Conservation (phyloP, 2,113 vertebrate species). For the Muscicapa adusta region DNA sequence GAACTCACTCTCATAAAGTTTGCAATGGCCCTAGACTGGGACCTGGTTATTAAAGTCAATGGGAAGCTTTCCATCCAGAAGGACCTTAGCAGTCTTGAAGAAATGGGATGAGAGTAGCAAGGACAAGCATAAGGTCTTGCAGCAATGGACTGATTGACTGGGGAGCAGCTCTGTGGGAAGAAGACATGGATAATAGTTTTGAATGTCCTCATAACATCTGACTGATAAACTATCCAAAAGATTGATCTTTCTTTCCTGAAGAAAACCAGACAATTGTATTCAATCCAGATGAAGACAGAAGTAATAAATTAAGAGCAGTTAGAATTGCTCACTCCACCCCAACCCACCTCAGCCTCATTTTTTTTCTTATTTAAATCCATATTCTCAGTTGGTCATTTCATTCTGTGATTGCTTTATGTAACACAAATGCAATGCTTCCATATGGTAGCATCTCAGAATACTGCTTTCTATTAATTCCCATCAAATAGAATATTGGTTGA, state of each 20-base stretch:
- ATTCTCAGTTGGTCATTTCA: background rate
- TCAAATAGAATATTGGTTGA: background rate
- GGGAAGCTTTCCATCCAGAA: background rate
- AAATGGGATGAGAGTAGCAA: background rate
- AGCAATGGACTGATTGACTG: background rate
- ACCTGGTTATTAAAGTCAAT: background rate
- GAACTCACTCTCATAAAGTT: background rate
- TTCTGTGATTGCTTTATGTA: background rate
- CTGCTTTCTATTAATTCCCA: background rate
- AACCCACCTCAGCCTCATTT: accelerated
- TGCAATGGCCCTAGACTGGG: background rate
- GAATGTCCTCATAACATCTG: background rate
- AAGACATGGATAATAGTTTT: background rate
- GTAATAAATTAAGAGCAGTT: background rate
- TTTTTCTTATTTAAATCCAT: background rate
- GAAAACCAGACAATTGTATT: background rate
- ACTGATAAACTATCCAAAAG: background rate
- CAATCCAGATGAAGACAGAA: background rate
- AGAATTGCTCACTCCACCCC: background rate
- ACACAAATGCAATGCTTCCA: background rate
- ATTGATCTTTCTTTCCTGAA: background rate
- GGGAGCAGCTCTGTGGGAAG: background rate
- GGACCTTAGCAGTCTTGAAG: background rate
- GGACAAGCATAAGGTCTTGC: background rate
- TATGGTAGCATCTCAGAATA: background rate